Percentiles rank a stretch among this genome's conserved stretches.
These are phyloP conservation scores for Sesia apiformis DNA, from an alignment of 2,888 invertebrate genomes.

Conservation along the genomic window DNA sequence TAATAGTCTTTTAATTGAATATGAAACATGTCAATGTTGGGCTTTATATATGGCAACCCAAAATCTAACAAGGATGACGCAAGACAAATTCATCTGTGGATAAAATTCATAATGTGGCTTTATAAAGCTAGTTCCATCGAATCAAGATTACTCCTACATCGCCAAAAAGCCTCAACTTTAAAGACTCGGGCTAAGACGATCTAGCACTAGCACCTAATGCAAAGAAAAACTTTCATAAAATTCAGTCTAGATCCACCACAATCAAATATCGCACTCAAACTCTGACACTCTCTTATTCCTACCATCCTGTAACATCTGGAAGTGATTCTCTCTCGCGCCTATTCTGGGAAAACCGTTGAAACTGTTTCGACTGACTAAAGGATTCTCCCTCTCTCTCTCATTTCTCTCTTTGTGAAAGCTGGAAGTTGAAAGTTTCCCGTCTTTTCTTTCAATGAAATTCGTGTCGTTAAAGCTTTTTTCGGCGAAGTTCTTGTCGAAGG, in stretches of 20 bases:
- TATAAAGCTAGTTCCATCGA: too few relatives aligned
- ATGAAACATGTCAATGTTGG: too few relatives aligned
- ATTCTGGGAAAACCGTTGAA: constrained; percentile 66
- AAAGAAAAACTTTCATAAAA: not conserved
- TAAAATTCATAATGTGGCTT: too few relatives aligned
- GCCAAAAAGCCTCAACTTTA: too few relatives aligned
- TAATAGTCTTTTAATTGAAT: too few relatives aligned
- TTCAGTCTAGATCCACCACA: not conserved
- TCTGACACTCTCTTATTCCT: constrained; percentile 75
- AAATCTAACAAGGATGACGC: too few relatives aligned
- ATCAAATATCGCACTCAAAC: constrained; percentile 77
- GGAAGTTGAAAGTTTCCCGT: constrained; percentile 62
- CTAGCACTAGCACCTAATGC: too few relatives aligned
- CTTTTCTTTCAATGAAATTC: constrained; percentile 47
- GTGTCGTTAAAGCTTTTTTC: constrained; percentile 38
- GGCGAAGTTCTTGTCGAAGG: constrained; percentile 50
- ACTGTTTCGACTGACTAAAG: constrained; percentile 65
- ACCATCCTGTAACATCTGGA: constrained; percentile 62
- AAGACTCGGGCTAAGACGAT: too few relatives aligned
- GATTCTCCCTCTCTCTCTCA: constrained; percentile 34
- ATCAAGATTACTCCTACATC: too few relatives aligned
- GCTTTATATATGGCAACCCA: too few relatives aligned
- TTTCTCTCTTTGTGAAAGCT: constrained; percentile 57
- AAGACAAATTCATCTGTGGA: too few relatives aligned
- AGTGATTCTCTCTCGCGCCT: constrained; percentile 53